Percentiles rank a stretch among this genome's conserved stretches.
These are phyloP conservation scores for Parauchenoglanis punctatus DNA, from an alignment of 2,797 vertebrate genomes.

Conservation along the genomic window DNA sequence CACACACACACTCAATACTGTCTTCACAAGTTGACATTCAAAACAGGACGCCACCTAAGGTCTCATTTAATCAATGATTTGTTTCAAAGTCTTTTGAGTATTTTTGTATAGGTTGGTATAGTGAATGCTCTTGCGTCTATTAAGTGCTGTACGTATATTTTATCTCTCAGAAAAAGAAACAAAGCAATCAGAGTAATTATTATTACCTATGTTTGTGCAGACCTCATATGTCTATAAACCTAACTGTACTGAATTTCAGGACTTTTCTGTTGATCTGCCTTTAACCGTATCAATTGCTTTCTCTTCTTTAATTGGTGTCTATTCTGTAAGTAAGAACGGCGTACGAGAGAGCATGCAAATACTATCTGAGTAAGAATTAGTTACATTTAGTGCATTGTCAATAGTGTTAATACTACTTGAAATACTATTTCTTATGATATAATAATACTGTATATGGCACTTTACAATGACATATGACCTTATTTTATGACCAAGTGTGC, in stretches of 20 bases:
- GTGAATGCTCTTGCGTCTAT: conserved; percentile 36
- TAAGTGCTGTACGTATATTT: conserved; percentile 38
- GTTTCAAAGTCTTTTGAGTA: conserved; percentile 11
- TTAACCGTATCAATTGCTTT: conserved; percentile 10
- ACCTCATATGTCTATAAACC: conserved; percentile 1
- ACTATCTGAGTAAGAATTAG: conserved; percentile 12
- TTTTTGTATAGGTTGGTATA: conserved; percentile 37
- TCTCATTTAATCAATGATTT: conserved; percentile 27
- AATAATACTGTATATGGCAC: conserved; percentile 37
- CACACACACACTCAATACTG: conserved; percentile 23
- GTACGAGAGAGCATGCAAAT: conserved; percentile 43
- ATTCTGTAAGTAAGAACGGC: conserved; percentile 9
- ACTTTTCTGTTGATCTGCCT: conserved; percentile 6
- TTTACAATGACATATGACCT: conserved; percentile 19
- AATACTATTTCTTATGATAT: conserved; percentile 37
- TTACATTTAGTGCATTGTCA: conserved; percentile 25
- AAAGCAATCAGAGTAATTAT: conserved; percentile 12
- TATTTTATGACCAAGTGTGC: conserved; percentile 14
- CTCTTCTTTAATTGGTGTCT: conserved; percentile 9
- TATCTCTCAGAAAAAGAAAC: conserved; percentile 6
- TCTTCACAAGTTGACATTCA: conserved; percentile 31
- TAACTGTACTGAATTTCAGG: conserved; percentile 4
- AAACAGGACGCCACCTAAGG: conserved; percentile 28
- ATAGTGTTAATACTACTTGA: conserved; percentile 50
- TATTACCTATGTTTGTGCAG: conserved; percentile 10